Conservation (phyloP, 2,888 invertebrate genomes). For the Conistra vaccinii region DNA sequence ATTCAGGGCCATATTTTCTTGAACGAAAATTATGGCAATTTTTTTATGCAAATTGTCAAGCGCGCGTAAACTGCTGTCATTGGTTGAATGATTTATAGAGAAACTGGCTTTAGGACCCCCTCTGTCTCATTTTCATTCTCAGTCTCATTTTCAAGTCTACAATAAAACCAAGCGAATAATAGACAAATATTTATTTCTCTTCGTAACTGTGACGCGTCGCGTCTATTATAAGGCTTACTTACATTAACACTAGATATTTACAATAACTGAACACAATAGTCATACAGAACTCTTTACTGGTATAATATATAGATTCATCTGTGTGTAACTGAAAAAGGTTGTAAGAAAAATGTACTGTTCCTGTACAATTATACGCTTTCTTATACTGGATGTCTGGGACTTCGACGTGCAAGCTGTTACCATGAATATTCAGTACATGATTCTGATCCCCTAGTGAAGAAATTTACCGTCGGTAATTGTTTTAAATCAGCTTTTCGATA, state of each 20-base stretch:
- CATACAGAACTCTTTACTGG: constrained; percentile 50
- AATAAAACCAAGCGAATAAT: constrained; percentile 62
- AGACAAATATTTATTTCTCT: constrained; percentile 78
- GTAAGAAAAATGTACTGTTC: background rate
- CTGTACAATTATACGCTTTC: background rate
- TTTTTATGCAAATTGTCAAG: no score
- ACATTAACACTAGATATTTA: constrained; percentile 60
- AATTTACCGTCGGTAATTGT: no score
- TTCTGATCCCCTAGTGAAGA: no score
- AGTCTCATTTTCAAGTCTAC: background rate
- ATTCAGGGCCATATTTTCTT: no score
- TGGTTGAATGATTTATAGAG: background rate
- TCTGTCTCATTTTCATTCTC: background rate
- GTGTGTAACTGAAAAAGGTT: background rate
- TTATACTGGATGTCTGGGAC: background rate
- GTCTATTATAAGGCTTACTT: constrained; percentile 54
- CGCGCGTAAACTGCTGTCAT: background rate
- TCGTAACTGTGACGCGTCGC: constrained; percentile 62
- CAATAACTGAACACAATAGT: constrained; percentile 68
- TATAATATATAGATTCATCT: constrained; percentile 8
- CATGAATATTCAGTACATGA: no score
- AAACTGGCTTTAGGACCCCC: background rate
- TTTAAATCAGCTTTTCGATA: no score
- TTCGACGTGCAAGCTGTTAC: no score
- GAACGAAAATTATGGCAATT: no score